Base-by-base conservation (phyloP, 2,113 vertebrate genomes). In the Meriones unguiculatus region DNA sequence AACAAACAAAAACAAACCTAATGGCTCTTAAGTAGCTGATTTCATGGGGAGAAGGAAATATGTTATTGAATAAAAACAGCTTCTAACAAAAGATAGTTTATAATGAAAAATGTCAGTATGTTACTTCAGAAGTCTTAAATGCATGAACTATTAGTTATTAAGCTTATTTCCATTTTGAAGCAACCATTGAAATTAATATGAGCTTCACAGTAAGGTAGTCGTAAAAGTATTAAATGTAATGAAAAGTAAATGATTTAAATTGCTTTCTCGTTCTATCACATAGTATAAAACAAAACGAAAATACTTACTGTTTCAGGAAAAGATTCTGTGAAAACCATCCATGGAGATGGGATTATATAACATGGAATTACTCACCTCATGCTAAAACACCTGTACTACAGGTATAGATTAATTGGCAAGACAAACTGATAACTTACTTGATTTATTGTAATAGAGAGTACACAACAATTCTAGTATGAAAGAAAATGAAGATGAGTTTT, bases 1-100 rank as follows among this genome's bases (percentile, higher is more conserved):
- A 96, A 97, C 92, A 96, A 96, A 97, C 77, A 97, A 96, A 96
- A 95, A 95, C 76, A 97, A 95, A 80, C 50, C 35, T 97, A 97
- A 97, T 92, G 84, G 67, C 77, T 90, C 64, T 94, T 93, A 97
- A 97, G 89, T 95, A 96, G 92, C 88, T 97, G 30, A 64, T 97
- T 97, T 95, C 95, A 81, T 25, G 80, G 91, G 77, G 96, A 97
- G 73, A 95, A 70, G 46, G 11, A 97, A 97, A 89, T 70, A 97
- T 52, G 91, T 96, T 96, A 95, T 88, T 77, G 81, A 96, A 88
- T 80, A 94, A 91, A 73, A 96, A 78, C 62, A 94, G 73, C 38
- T 95, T 92, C 93, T 96, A 95, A 92, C 38, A 93, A 50, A 97
- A 15, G 41, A 80, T 89, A 93, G 90, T 97, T 97, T 96, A 94